These are phyloP conservation scores for Ascidia mentula DNA, from an alignment of 23 tunicate genomes.

Conservation along the genomic window DNA sequence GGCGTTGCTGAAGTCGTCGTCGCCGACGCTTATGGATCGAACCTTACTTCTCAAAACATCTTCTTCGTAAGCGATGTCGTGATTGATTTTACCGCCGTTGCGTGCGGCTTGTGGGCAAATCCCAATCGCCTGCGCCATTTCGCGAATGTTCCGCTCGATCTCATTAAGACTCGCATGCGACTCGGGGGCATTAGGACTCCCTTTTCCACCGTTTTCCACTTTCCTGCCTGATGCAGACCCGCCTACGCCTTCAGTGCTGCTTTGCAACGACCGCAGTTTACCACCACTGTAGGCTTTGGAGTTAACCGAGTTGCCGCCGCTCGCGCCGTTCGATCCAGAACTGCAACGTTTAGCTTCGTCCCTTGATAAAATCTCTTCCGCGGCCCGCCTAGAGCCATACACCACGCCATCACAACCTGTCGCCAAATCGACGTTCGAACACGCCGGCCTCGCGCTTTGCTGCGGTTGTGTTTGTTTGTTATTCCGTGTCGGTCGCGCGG, in stretches of 20 bases:
- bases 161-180: background rate
- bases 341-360: background rate
- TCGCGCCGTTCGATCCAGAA: background rate
- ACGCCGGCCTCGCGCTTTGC: background rate
- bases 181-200: background rate
- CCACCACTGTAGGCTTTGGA: too few species aligned
- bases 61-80: conserved; percentile 22
- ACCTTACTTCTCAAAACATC: conserved; percentile 29
- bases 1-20: background rate
- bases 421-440: background rate
- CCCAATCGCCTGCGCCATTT: conserved; percentile 10
- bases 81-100: background rate
- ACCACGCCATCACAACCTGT: too few species aligned
- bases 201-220: background rate
- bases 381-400: conserved; percentile 1
- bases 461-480: background rate
- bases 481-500: background rate
- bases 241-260: too few species aligned
- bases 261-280: background rate
- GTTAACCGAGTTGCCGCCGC: background rate
- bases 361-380: background rate
- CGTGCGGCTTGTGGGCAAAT: background rate
- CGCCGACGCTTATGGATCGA: conserved; percentile 35
- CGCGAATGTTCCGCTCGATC: background rate
- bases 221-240: background rate